Percentiles rank a stretch among this genome's conserved stretches.
phyloP scores from a whole-genome alignment of 2,888 invertebrate genomes.

The Anagyrus pseudococci region DNA sequence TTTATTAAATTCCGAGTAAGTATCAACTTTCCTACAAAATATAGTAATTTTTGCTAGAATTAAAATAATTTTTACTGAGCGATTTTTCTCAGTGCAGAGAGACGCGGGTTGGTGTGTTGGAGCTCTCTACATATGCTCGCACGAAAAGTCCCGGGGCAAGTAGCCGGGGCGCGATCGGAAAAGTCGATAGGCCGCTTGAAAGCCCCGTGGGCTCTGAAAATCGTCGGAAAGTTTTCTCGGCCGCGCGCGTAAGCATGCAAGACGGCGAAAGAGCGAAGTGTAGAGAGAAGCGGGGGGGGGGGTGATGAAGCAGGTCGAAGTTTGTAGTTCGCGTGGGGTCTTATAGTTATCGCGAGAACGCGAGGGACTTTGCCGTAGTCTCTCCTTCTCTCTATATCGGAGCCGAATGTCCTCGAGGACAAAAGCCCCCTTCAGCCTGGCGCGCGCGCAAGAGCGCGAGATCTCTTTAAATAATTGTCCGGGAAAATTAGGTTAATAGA shows the following conservation, averaged over 20 bases:
- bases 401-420: slow-evolving; percentile 10
- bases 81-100: too few relatives aligned
- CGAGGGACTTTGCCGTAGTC: neutral
- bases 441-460: neutral
- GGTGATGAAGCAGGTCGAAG: neutral
- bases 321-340: too few relatives aligned
- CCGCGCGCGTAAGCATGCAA: too few relatives aligned
- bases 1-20: too few relatives aligned
- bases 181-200: neutral
- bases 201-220: neutral
- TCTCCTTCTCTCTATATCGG: too few relatives aligned
- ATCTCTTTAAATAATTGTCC: slow-evolving; percentile 31
- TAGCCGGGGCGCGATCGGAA: neutral
- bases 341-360: neutral
- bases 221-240: neutral
- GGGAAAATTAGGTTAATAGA: slow-evolving; percentile 35
- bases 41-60: too few relatives aligned
- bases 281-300: neutral
- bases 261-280: neutral
- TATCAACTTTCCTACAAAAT: too few relatives aligned
- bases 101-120: too few relatives aligned
- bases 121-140: too few relatives aligned
- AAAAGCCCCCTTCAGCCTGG: too few relatives aligned
- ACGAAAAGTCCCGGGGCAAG: neutral
- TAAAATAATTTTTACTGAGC: too few relatives aligned